Evolutionary conservation across 2,113 vertebrate genomes (phyloP).

Genomic region (Trinectes maculatus): DNA sequence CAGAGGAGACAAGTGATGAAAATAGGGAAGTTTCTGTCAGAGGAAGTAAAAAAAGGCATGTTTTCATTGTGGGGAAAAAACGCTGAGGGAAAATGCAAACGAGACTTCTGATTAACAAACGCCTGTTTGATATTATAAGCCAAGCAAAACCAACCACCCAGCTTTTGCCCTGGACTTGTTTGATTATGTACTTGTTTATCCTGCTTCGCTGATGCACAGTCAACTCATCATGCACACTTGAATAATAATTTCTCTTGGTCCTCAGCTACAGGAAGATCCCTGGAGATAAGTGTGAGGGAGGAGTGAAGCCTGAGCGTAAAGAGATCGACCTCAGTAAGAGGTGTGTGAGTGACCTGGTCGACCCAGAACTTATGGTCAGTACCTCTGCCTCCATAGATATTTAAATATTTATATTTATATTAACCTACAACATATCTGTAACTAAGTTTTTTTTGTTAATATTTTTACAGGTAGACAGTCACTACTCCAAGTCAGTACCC

Average conservation of each 20-base stretch:
- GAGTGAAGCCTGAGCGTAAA: slow-evolving; percentile 80
- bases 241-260: slow-evolving; percentile 20
- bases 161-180: too few relatives aligned
- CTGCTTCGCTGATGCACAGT: too few relatives aligned
- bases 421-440: background rate
- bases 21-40: slow-evolving; percentile 31
- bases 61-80: slow-evolving; percentile 1
- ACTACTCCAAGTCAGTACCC: slow-evolving; percentile 75
- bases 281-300: slow-evolving; percentile 91
- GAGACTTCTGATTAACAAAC: background rate
- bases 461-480: slow-evolving; percentile 41
- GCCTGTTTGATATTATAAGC: too few relatives aligned
- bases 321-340: slow-evolving; percentile 88
- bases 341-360: slow-evolving; percentile 83
- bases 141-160: too few relatives aligned
- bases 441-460: background rate
- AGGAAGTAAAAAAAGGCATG: slow-evolving; percentile 9
- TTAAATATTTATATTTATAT: background rate
- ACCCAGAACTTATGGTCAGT: slow-evolving; percentile 70
- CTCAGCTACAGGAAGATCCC: slow-evolving; percentile 94
- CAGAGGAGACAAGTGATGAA: background rate
- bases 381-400: background rate
- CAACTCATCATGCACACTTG: background rate
- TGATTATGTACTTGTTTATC: too few relatives aligned
- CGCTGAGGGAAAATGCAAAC: background rate